Evolutionary conservation across 92 coral and sea anemone genomes (phyloP).

Genomic region (Meandrina meandrites): DNA sequence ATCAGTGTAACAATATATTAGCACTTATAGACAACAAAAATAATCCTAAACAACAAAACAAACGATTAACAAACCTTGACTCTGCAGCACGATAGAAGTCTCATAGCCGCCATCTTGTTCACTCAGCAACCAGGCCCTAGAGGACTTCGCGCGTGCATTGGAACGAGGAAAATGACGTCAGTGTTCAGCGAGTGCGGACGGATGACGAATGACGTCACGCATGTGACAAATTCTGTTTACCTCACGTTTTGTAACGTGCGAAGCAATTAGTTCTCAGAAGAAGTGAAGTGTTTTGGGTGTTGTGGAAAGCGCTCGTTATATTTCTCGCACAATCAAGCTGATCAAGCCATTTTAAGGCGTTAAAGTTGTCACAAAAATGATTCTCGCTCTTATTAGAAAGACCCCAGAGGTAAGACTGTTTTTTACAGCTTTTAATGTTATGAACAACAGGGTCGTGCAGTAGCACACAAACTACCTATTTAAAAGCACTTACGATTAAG

Average conservation of each 20-base stretch:
- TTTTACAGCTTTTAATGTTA: neutral
- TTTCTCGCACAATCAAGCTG: neutral
- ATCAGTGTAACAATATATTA: neutral
- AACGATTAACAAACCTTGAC: constrained; percentile 20
- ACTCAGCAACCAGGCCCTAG: constrained; percentile 32
- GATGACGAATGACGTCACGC: constrained; percentile 29
- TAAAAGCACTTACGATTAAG: neutral
- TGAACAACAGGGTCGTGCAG: constrained; percentile 2
- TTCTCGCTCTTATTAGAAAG: constrained; percentile 52
- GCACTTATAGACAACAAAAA: neutral
- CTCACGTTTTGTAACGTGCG: neutral
- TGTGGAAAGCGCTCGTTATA: neutral
- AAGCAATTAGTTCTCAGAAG: constrained; percentile 4
- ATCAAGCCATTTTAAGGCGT: neutral
- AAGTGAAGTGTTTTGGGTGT: neutral
- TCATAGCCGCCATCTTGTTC: constrained; percentile 59
- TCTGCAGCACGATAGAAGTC: constrained; percentile 6
- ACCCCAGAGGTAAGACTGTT: constrained; percentile 61
- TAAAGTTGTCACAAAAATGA: constrained; percentile 31
- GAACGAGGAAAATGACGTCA: constrained; percentile 14
- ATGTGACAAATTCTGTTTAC: constrained; percentile 22
- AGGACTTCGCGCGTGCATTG: constrained; percentile 2
- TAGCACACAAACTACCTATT: constrained; percentile 4
- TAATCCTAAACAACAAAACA: neutral
- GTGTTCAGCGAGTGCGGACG: neutral